These are phyloP conservation scores for Amblyopsis hoosieri DNA, from an alignment of 2,797 vertebrate genomes.

Conservation along the genomic window DNA sequence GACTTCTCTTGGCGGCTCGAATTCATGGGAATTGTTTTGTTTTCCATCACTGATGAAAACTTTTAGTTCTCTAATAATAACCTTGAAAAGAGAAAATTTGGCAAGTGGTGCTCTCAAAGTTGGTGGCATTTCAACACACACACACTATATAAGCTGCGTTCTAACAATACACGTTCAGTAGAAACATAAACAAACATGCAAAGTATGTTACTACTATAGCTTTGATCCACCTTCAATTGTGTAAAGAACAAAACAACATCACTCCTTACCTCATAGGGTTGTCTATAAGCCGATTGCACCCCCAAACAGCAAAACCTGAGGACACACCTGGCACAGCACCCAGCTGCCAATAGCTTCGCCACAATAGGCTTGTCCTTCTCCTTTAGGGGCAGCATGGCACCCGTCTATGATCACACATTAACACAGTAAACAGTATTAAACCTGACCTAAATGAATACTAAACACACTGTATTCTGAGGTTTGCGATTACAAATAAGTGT, in stretches of 20 bases:
- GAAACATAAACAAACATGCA: too few relatives aligned
- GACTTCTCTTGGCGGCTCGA: slow-evolving; percentile 8
- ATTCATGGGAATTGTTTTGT: slow-evolving; percentile 12
- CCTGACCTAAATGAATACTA: too few relatives aligned
- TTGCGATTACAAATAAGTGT: too few relatives aligned
- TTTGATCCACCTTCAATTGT: too few relatives aligned
- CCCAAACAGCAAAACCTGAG: slow-evolving; percentile 90
- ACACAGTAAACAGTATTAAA: neutral
- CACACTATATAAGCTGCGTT: too few relatives aligned
- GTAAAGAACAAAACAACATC: neutral
- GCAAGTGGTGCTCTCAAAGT: neutral
- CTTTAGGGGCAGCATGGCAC: slow-evolving; percentile 82
- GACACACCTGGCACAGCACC: slow-evolving; percentile 90
- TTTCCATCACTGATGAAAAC: slow-evolving; percentile 65
- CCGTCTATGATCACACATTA: slow-evolving; percentile 10
- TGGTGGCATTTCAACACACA: neutral
- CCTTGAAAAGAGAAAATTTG: slow-evolving; percentile 63
- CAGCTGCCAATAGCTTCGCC: slow-evolving; percentile 79
- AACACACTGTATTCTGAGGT: neutral
- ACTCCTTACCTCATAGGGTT: slow-evolving; percentile 74
- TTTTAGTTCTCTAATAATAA: slow-evolving; percentile 77
- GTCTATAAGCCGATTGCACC: slow-evolving; percentile 81
- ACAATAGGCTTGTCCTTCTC: slow-evolving; percentile 84
- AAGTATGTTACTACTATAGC: too few relatives aligned
- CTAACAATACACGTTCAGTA: too few relatives aligned